A percentile compares a stretch with the other conserved stretches of the same genome.
Conservation (phyloP, 2,797 vertebrate genomes). For the Hoplostethus atlanticus region DNA sequence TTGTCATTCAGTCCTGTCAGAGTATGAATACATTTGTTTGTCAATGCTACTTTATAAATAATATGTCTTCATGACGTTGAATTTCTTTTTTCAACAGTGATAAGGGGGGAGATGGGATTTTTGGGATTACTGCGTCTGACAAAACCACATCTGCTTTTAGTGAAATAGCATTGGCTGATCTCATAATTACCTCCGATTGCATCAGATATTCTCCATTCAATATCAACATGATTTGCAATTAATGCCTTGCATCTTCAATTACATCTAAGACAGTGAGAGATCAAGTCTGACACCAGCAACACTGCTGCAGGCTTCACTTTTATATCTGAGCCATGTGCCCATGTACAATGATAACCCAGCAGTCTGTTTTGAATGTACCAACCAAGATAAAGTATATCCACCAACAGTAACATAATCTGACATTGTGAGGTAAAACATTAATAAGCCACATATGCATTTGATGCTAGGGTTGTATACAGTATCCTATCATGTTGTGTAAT, state of each 20-base stretch:
- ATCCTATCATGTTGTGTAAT: neutral
- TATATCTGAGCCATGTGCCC: slow-evolving; percentile 1
- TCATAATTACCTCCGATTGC: slow-evolving; percentile 83
- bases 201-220: slow-evolving; percentile 87
- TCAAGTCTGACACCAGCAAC: slow-evolving; percentile 5
- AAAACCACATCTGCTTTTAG: slow-evolving; percentile 65
- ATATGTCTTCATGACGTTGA: slow-evolving; percentile 40
- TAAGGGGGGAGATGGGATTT: slow-evolving; percentile 61
- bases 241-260: slow-evolving; percentile 54
- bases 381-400: neutral
- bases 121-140: slow-evolving; percentile 64
- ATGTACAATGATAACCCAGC: neutral
- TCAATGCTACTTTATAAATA: slow-evolving; percentile 31
- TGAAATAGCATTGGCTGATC: slow-evolving; percentile 67
- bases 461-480: neutral
- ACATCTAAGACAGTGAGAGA: slow-evolving; percentile 22
- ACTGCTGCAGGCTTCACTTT: slow-evolving; percentile 3
- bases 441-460: neutral
- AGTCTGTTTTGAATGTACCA: neutral
- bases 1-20: slow-evolving; percentile 36
- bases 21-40: slow-evolving; percentile 35
- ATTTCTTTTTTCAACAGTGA: slow-evolving; percentile 37
- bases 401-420: neutral
- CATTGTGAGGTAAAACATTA: neutral
- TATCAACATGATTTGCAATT: slow-evolving; percentile 70